Base-by-base conservation (phyloP, 2,113 vertebrate genomes). In the Pitta sordida region DNA sequence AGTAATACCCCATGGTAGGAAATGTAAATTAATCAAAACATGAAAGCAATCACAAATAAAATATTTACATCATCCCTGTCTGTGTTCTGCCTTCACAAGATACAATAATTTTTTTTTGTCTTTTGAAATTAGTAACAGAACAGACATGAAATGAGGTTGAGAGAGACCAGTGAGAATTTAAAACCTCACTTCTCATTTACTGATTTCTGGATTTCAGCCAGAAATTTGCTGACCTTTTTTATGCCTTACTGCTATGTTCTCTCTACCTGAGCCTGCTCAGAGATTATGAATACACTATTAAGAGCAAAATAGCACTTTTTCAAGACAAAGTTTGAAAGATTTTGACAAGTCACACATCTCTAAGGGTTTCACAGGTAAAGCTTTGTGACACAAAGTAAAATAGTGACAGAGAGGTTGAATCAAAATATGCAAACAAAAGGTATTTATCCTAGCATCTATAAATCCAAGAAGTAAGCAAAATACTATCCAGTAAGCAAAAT, bases 221-320 rank as follows among this genome's bases (percentile, higher is more conserved):
- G 37, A 48, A 69, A 73, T 68, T 78, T 59, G 7, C 13, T 92
- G 81, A 93, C 83, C 52, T 91, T 86, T 94, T 96, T 80, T 27
- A 88, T 59, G n/a, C 63, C 52, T 52, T 95, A 75, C 53, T 91
- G 53, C 24, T 71, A 93, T 6, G 29, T 55, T 36, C 68, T 91
- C 73, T 69, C 89, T 80, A 91, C 78, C 51, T 84, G 93, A 24
- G 71, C 96, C 97, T 97, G 96, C 84, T 95, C 65, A 90, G 83
- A 6, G 15, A 96, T 95, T 90, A 94, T 67, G 39, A 95, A 93
- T 93, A 93, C 83, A 48, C 44, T 39, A 59, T 27, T 49, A 88
- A 86, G 49, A 52, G 52, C 7, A 78, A 90, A 90, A 83, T 37
- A 24, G 46, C 63, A 37, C 13, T 69, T 93, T 70, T 84, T 32